Base-by-base conservation (phyloP, 2,113 vertebrate species). In the Caloenas nicobarica region DNA sequence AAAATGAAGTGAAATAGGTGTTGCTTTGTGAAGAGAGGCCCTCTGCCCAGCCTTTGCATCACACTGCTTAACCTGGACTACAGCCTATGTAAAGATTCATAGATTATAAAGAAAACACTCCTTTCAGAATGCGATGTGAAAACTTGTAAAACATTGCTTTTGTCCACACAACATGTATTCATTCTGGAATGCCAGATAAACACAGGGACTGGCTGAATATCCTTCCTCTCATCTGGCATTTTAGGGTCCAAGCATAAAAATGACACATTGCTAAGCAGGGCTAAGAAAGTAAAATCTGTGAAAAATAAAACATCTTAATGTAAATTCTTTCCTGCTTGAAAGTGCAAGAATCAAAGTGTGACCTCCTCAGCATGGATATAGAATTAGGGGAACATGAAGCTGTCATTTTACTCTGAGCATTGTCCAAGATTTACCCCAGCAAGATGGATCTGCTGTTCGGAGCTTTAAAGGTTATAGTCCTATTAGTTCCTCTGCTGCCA, bases 81-180 rank as follows among this genome's bases (percentile, higher is more conserved):
- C 86, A 88, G 97, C 97, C 97, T 97, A 97, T 82, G 69, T 80
- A 97, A 97, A 97, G 97, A 96, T 89, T 89, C 80, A 91, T 62
- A 92, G 93, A 96, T 97, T 96, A 88, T 96, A 97, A 96, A 96
- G 96, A 97, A 97, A 97, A 97, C 94, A 97, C 82, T 93, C 57
- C 57, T 96, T 96, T 89, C 85, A 94, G 76, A 97, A 97, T 96
- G 73, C 7, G 0, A 57, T 84, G 87, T 96, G 95, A 94, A 96
- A 86, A 83, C 84, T 89, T 96, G 91, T 95, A 95, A 97, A 96
- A 92, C 77, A 91, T 66, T 72, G 91, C 85, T 77, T 96, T 96
- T 97, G 88, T 97, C 86, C 94, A 88, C 94, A 92, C 86, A 95
- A 93, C 78, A 81, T 95, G 91, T 91, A 92, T 92, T 94, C 82